Conservation (phyloP, 2,888 invertebrate genomes). For the Melipona beecheii region DNA sequence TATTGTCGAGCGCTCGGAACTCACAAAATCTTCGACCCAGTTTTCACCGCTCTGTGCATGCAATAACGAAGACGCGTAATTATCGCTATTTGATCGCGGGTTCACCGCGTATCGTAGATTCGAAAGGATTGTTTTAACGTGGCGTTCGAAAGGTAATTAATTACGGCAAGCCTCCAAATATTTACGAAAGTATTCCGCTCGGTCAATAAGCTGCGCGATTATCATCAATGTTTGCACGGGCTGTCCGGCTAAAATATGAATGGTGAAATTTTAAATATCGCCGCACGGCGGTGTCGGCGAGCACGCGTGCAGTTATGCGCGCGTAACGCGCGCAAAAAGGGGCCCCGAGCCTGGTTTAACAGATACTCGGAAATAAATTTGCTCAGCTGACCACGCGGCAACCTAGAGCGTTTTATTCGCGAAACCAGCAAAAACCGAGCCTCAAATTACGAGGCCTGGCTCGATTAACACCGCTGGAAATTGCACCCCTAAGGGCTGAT, state of each 20-base stretch:
- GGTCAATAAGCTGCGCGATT: constrained; percentile 38
- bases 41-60: not conserved
- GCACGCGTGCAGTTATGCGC: constrained; percentile 23
- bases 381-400: constrained; percentile 40
- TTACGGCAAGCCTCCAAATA: constrained; percentile 59
- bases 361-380: constrained; percentile 59
- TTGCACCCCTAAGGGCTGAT: constrained; percentile 4
- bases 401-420: constrained; percentile 46
- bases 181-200: constrained; percentile 55
- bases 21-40: not conserved
- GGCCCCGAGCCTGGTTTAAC: constrained; percentile 34
- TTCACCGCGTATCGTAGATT: too few species aligned
- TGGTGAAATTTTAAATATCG: constrained; percentile 66
- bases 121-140: constrained; percentile 49
- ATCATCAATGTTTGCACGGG: constrained; percentile 44
- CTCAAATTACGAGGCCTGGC: constrained; percentile 4
- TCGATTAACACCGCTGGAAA: constrained; percentile 12
- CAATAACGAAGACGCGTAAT: not conserved
- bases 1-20: not conserved
- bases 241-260: constrained; percentile 58
- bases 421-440: constrained; percentile 17
- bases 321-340: constrained; percentile 28
- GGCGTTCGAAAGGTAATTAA: constrained; percentile 59
- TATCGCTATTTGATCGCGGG: not conserved
- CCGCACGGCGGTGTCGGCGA: constrained; percentile 48